Evolutionary conservation across 2,888 invertebrate species (phyloP).

Genomic region (Melikaiella ostensackeni): DNA sequence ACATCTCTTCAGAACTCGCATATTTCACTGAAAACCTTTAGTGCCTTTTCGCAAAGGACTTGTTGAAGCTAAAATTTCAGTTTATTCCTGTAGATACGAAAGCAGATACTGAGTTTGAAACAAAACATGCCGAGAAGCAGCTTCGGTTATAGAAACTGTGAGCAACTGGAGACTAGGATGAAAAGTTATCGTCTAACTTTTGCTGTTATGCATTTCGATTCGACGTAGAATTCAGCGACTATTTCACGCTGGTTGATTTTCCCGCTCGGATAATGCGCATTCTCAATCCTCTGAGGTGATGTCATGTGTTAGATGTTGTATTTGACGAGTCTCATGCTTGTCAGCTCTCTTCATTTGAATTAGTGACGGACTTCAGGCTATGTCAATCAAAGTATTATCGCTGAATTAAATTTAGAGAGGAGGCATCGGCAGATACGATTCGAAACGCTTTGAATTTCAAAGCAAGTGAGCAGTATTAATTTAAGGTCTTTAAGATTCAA

Average conservation of each 20-base stretch:
- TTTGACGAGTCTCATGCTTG: background rate
- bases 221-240: background rate
- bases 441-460: background rate
- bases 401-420: background rate
- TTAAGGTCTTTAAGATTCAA: too few species aligned
- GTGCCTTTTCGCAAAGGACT: background rate
- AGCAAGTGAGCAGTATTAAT: background rate
- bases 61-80: background rate
- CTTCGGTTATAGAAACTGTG: background rate
- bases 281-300: background rate
- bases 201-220: background rate
- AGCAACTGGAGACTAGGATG: constrained; percentile 8
- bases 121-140: background rate
- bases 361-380: background rate
- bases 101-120: background rate
- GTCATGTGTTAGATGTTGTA: background rate
- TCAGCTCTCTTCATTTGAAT: background rate
- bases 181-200: constrained; percentile 30
- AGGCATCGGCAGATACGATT: background rate
- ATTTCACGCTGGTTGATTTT: constrained; percentile 22
- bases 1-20: background rate
- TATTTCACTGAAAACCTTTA: background rate
- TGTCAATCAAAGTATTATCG: background rate
- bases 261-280: background rate
- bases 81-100: background rate